Evolutionary conservation across 2,797 vertebrate species (phyloP).

Genomic region (Euphonia xanthogaster): DNA sequence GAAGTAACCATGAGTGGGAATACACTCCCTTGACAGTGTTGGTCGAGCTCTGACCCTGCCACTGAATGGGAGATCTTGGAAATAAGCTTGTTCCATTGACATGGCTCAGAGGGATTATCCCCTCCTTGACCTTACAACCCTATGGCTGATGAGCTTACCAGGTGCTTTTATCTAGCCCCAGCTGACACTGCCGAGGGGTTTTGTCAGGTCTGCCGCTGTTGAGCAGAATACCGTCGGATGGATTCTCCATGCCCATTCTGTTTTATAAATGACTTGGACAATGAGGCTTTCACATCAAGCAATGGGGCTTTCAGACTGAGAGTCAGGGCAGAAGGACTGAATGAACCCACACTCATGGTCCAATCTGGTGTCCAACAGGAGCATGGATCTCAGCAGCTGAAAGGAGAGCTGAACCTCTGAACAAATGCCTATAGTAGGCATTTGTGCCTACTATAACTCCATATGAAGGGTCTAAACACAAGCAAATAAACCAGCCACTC

Average conservation of each 20-base stretch:
- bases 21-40: neutral
- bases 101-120: constrained; percentile 58
- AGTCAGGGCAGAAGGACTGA: neutral
- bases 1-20: neutral
- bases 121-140: constrained; percentile 65
- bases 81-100: constrained; percentile 60
- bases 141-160: constrained; percentile 61
- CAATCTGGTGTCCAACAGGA: neutral
- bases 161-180: constrained; percentile 65
- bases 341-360: neutral
- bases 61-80: constrained; percentile 24
- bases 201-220: constrained; percentile 48
- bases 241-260: constrained; percentile 61
- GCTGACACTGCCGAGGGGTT: constrained; percentile 46
- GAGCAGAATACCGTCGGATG: constrained; percentile 34
- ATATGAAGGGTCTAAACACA: neutral
- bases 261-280: constrained; percentile 45
- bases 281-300: constrained; percentile 50
- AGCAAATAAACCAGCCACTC: neutral
- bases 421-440: neutral
- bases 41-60: constrained; percentile 1
- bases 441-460: neutral
- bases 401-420: neutral
- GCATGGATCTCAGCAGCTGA: neutral
- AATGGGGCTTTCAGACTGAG: constrained; percentile 27